Percentiles rank a stretch among this genome's conserved stretches.
Conservation (phyloP, 1,140 invertebrate genomes). For the Zaprionus vittiger region DNA sequence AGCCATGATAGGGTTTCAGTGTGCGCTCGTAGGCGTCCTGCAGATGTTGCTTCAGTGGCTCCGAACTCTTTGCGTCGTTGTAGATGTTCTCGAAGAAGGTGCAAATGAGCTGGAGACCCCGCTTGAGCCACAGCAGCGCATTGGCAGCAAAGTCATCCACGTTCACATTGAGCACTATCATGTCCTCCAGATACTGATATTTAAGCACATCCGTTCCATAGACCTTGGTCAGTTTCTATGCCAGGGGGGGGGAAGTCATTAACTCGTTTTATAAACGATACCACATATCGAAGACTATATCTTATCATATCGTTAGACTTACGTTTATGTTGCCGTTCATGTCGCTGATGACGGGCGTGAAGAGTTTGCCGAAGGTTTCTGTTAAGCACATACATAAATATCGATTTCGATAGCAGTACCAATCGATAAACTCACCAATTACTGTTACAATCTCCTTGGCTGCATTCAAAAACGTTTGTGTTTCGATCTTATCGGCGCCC, state of each 20-base stretch:
- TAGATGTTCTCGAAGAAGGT: slow-evolving; percentile 82
- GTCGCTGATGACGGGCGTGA: slow-evolving; percentile 89
- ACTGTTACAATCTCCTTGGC: slow-evolving; percentile 86
- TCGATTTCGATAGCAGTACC: not conserved
- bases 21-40: slow-evolving; percentile 80
- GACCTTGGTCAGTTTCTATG: slow-evolving; percentile 87
- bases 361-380: slow-evolving; percentile 90
- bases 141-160: slow-evolving; percentile 86
- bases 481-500: slow-evolving; percentile 86
- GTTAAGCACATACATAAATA: not conserved
- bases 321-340: slow-evolving; percentile 91
- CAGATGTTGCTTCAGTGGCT: slow-evolving; percentile 70
- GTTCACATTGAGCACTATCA: slow-evolving; percentile 88
- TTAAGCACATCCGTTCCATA: slow-evolving; percentile 86
- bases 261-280: not conserved
- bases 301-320: slow-evolving; percentile 45
- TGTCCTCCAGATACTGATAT: slow-evolving; percentile 87
- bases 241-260: slow-evolving; percentile 22
- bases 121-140: slow-evolving; percentile 85
- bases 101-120: slow-evolving; percentile 81
- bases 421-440: slow-evolving; percentile 85
- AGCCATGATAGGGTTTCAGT: slow-evolving; percentile 82
- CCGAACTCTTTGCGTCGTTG: slow-evolving; percentile 64
- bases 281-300: not conserved
- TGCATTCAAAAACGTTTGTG: slow-evolving; percentile 87